Evolutionary conservation across 2,888 invertebrate species (phyloP).

Genomic region (Cryptus armator): DNA sequence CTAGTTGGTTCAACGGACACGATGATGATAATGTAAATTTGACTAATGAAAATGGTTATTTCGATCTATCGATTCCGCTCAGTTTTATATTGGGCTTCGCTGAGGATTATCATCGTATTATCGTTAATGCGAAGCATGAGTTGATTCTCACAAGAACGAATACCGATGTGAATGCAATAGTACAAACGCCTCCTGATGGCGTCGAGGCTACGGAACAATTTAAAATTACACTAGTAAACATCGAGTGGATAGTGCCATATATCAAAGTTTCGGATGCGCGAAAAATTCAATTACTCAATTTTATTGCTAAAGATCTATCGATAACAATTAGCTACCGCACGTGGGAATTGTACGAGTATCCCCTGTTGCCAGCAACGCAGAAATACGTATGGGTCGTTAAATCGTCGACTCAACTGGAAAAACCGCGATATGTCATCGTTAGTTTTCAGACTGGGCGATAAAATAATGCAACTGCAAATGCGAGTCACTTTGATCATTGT

Average conservation of each 20-base stretch:
- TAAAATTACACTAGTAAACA: slow-evolving; percentile 70
- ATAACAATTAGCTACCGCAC: slow-evolving; percentile 75
- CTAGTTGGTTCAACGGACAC: no score
- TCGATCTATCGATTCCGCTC: slow-evolving; percentile 78
- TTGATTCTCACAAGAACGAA: slow-evolving; percentile 76
- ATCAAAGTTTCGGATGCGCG: slow-evolving; percentile 56
- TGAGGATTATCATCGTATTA: slow-evolving; percentile 60
- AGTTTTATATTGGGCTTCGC: slow-evolving; percentile 77
- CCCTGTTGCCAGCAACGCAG: slow-evolving; percentile 73
- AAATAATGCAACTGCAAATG: slow-evolving; percentile 3
- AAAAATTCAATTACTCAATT: slow-evolving; percentile 67
- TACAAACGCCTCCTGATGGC: slow-evolving; percentile 36
- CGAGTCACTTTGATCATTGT: slow-evolving; percentile 30
- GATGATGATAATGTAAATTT: slow-evolving; percentile 41
- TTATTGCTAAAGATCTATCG: slow-evolving; percentile 59
- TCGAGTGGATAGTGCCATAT: slow-evolving; percentile 68
- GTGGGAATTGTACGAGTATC: slow-evolving; percentile 82
- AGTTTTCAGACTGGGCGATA: background rate
- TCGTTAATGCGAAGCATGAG: slow-evolving; percentile 68
- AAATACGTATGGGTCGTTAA: slow-evolving; percentile 35
- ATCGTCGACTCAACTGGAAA: slow-evolving; percentile 33
- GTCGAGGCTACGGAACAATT: slow-evolving; percentile 71
- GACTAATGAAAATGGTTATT: slow-evolving; percentile 70
- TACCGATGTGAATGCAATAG: slow-evolving; percentile 75
- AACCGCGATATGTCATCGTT: slow-evolving; percentile 27